A percentile compares a stretch with the other conserved stretches of the same genome.
These are phyloP conservation scores for Tympanuchus pallidicinctus DNA, from an alignment of 2,113 vertebrate genomes.

Conservation along the genomic window DNA sequence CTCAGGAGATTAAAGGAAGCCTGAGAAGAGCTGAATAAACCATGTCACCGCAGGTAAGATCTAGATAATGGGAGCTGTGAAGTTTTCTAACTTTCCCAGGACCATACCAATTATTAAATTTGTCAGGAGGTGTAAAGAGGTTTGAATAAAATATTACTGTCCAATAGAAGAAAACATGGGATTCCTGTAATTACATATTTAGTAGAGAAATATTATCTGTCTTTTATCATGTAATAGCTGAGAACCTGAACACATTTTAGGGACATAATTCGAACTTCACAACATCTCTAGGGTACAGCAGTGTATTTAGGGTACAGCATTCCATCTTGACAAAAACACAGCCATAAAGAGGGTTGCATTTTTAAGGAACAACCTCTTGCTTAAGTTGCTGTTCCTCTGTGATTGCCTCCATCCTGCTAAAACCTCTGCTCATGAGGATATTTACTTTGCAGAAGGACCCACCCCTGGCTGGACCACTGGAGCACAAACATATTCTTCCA, in stretches of 20 bases:
- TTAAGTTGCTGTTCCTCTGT: not conserved
- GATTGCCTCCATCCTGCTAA: not conserved
- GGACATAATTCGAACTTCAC: not conserved
- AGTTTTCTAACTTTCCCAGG: not conserved
- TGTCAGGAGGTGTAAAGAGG: not conserved
- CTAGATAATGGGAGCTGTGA: not conserved
- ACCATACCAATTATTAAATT: not conserved
- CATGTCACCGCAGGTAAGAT: not conserved
- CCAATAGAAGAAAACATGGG: not conserved
- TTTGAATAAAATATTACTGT: not conserved
- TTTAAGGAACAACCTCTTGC: not conserved
- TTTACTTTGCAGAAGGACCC: not conserved
- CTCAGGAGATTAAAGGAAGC: conserved; percentile 50
- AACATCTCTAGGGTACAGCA: not conserved
- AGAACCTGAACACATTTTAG: not conserved
- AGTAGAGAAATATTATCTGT: not conserved
- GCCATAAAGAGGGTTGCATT: not conserved
- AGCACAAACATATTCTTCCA: not conserved
- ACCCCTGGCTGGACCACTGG: not conserved
- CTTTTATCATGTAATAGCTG: not conserved
- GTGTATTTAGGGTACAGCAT: no score
- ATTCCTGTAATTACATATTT: not conserved
- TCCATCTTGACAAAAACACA: not conserved
- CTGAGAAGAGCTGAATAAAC: conserved; percentile 46
- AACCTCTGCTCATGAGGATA: not conserved